Base-by-base conservation (phyloP, 2,888 invertebrate genomes). In the Agrochola litura region DNA sequence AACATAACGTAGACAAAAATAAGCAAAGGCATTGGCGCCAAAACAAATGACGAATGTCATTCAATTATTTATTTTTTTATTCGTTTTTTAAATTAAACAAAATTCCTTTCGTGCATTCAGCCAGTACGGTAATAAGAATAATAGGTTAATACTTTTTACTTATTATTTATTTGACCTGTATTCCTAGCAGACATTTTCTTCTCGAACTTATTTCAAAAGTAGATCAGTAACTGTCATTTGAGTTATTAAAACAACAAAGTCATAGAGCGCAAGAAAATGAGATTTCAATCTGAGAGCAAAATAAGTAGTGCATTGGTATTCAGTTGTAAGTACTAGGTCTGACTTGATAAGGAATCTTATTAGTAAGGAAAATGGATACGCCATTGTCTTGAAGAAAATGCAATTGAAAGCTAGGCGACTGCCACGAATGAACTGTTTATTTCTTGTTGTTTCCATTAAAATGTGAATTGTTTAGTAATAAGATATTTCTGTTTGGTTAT, bases 231-330 rank as follows among this genome's bases (percentile, higher is more conserved):
- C 66, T 67, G 58, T 69, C 61, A 66, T 68, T 82, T n/a, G 41
- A 66, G 37, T 61, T 85, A 72, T 68, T 72, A 76, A 74, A 86
- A 86, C 75, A 82, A 79, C 52, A 52, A 86, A 84, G 67, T 76
- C 49, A 85, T 74, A 54, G 58, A 75, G 12, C 30, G 63, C 46
- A 80, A 77, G 80, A 80, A 81, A 86, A 88, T 82, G 68, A 80
- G 82, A 73, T 88, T 88, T 80, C 74, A 80, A 87, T 78, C 71
- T 66, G 68, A 76, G 37, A 84, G 56, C 71, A 75, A 67, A 84
- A 78, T 80, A 86, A 77, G 71, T 65, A 83, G 84, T 83, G 74
- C 89, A 88, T 89, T 84, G 82, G 86, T 85, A 88, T 88, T 86
- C 88, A 72, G 65, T 25, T 77, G 86, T 79, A 77, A 79, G 74